A percentile compares a stretch with the other conserved stretches of the same genome.
Conservation (phyloP, 1,140 invertebrate genomes). For the Euwallacea similis region DNA sequence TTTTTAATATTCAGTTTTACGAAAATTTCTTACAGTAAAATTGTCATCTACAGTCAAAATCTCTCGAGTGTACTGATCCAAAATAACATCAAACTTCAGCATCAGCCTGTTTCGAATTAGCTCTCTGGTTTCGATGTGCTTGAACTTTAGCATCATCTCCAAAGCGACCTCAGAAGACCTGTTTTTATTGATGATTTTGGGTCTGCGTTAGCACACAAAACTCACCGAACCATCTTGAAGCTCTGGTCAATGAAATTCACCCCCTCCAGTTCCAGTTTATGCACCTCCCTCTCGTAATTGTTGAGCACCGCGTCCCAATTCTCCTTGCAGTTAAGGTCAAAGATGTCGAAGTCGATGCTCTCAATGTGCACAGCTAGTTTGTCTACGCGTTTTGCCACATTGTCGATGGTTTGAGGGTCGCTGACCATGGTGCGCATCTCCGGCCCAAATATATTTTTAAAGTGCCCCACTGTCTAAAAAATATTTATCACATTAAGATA, state of each 20-base stretch:
- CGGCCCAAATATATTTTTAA: constrained; percentile 85
- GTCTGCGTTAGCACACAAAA: neutral
- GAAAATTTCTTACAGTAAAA: constrained; percentile 61
- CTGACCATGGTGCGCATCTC: constrained; percentile 84
- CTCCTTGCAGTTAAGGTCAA: constrained; percentile 71
- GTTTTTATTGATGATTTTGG: constrained; percentile 11
- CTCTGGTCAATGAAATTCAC: constrained; percentile 83
- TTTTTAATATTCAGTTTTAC: neutral
- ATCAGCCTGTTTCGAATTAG: constrained; percentile 71
- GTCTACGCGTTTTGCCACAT: constrained; percentile 72
- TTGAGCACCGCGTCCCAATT: constrained; percentile 82
- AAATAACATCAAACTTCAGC: constrained; percentile 82
- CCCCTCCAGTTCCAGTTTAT: constrained; percentile 76
- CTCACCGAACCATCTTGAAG: constrained; percentile 71
- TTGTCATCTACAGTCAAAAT: constrained; percentile 67
- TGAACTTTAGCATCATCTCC: constrained; percentile 77
- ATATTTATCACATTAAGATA: neutral
- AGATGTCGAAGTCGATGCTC: constrained; percentile 80
- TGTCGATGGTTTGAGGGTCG: constrained; percentile 82
- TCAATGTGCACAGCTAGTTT: constrained; percentile 73
- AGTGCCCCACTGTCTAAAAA: constrained; percentile 59
- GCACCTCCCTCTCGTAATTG: constrained; percentile 74
- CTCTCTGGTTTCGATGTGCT: constrained; percentile 73
- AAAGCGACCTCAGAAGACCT: constrained; percentile 79
- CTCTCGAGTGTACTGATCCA: constrained; percentile 83